phyloP scores from a whole-genome alignment of 1,140 invertebrate genomes.

The Heterodera schachtii region DNA sequence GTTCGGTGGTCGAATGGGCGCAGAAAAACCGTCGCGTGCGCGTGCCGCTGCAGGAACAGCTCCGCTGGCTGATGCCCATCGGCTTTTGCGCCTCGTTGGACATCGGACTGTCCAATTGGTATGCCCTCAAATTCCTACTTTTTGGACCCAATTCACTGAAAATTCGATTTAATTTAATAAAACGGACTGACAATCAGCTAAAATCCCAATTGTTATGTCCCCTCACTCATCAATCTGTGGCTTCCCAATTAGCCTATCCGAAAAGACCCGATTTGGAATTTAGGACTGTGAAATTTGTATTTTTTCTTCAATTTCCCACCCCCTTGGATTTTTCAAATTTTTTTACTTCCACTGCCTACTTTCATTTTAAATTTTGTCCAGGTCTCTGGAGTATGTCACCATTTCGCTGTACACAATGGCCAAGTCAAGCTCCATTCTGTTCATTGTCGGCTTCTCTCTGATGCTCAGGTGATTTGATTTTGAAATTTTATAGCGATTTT shows the following conservation, averaged over 20 bases:
- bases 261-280: no score
- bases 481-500: not conserved
- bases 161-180: not conserved
- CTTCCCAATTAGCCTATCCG: no score
- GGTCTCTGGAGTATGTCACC: conserved; percentile 63
- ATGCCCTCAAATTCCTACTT: not conserved
- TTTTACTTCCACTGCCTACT: no score
- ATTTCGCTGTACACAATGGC: conserved; percentile 63
- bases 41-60: conserved; percentile 47
- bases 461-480: conserved; percentile 41
- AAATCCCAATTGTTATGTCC: no score
- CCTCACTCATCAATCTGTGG: no score
- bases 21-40: conserved; percentile 34
- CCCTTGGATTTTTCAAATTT: no score
- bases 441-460: conserved; percentile 62
- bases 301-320: not conserved
- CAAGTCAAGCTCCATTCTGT: conserved; percentile 62
- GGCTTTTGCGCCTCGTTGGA: conserved; percentile 90
- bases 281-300: not conserved
- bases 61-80: conserved; percentile 71
- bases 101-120: conserved; percentile 94
- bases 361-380: not conserved
- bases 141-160: not conserved
- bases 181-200: not conserved
- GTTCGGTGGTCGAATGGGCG: conserved; percentile 42